Conservation (phyloP, 2,797 vertebrate genomes). For the Enoplosus armatus region DNA sequence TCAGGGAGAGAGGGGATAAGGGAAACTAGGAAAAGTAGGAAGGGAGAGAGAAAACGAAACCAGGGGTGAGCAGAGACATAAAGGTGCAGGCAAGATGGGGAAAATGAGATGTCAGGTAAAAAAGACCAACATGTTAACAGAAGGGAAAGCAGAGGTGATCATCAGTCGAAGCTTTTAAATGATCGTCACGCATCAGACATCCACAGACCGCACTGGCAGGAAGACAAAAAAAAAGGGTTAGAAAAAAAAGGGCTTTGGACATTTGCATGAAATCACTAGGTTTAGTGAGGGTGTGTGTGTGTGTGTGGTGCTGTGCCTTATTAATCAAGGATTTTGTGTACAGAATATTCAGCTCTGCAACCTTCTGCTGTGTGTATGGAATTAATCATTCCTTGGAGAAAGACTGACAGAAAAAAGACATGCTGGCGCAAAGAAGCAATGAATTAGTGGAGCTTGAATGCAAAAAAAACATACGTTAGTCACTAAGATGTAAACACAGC, state of each 20-base stretch:
- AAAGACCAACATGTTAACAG: constrained; percentile 3
- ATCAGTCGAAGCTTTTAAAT: constrained; percentile 17
- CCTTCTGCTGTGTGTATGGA: constrained; percentile 6
- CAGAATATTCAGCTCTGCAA: not conserved
- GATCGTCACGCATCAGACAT: constrained; percentile 1
- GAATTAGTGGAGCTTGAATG: not conserved
- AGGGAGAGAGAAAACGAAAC: constrained; percentile 3
- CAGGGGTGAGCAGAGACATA: not conserved
- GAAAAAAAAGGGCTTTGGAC: not conserved
- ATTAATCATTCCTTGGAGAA: constrained; percentile 11
- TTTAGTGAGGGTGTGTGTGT: constrained; percentile 9
- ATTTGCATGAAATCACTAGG: constrained; percentile 18
- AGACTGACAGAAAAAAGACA: not conserved
- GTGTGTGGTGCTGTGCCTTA: not conserved
- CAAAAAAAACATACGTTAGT: not conserved
- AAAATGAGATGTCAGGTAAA: constrained; percentile 3
- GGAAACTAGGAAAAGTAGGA: not conserved
- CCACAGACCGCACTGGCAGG: not conserved
- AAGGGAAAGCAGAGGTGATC: constrained; percentile 19
- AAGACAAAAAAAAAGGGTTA: constrained; percentile 15
- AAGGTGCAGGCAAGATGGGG: constrained; percentile 11
- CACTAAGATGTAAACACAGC: constrained; percentile 4
- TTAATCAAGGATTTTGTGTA: constrained; percentile 18
- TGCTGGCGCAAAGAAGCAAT: not conserved
- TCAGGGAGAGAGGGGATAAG: not conserved